These are phyloP conservation scores for Trinorchestia longiramus DNA, from an alignment of 1,140 invertebrate species.

Conservation along the genomic window DNA sequence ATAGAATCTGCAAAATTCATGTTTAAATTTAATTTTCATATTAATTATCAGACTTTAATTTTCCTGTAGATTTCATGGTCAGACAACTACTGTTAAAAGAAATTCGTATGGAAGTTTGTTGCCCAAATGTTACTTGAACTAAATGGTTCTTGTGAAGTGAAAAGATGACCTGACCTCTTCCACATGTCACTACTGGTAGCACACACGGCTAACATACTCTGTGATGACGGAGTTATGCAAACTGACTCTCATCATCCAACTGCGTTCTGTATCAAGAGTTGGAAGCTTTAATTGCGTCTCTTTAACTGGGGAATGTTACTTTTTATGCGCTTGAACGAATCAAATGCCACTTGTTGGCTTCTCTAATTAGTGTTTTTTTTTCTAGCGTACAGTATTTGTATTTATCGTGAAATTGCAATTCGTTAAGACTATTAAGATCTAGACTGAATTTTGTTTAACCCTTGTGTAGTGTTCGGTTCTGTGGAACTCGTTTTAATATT, in stretches of 20 bases:
- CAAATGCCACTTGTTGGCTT: background rate
- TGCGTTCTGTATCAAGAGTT: background rate
- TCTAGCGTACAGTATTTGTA: background rate
- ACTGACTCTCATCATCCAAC: background rate
- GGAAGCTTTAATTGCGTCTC: background rate
- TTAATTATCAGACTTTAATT: background rate
- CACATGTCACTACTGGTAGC: background rate
- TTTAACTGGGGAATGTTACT: background rate
- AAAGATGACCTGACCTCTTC: background rate
- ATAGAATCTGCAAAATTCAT: too few species aligned
- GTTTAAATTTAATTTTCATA: background rate
- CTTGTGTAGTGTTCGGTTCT: too few species aligned
- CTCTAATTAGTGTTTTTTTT: too few species aligned
- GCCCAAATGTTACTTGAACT: background rate
- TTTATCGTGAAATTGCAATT: background rate
- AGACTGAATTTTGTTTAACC: background rate
- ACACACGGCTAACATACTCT: background rate
- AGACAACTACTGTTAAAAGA: background rate
- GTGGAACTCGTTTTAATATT: too few species aligned
- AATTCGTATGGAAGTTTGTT: background rate
- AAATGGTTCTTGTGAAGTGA: background rate
- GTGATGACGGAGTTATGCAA: background rate
- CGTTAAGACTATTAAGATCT: background rate
- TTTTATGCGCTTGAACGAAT: background rate
- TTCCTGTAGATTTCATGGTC: background rate